Evolutionary conservation across 1,140 invertebrate genomes (phyloP).

Genomic region (Drosophila insularis): DNA sequence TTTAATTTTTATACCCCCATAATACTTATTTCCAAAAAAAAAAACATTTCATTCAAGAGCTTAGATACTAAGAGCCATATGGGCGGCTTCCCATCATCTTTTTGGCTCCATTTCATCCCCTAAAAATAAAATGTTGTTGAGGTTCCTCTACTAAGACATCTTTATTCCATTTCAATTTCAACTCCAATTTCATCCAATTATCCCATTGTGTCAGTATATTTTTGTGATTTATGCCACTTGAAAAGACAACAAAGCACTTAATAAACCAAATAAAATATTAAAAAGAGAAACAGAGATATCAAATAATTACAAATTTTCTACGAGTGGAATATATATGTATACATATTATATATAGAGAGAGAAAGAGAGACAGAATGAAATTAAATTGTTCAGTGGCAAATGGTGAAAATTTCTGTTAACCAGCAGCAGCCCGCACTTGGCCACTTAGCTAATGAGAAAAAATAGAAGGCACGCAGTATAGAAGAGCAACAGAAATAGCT

Average conservation of each 20-base stretch:
- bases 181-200: slow-evolving; percentile 72
- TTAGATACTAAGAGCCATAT: neutral
- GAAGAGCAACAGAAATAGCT: neutral
- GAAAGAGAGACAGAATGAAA: neutral
- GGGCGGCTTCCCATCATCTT: neutral
- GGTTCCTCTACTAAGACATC: slow-evolving; percentile 43
- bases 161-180: slow-evolving; percentile 59
- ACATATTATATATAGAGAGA: too few relatives aligned
- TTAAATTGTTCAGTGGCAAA: slow-evolving; percentile 3
- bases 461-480: slow-evolving; percentile 14
- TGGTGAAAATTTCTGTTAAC: slow-evolving; percentile 1
- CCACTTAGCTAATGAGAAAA: slow-evolving; percentile 73
- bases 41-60: too few relatives aligned
- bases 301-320: slow-evolving; percentile 13
- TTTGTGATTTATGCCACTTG: slow-evolving; percentile 76
- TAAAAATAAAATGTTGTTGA: neutral
- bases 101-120: neutral
- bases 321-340: neutral
- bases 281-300: neutral
- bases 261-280: slow-evolving; percentile 27
- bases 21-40: too few relatives aligned
- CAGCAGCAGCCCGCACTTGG: slow-evolving; percentile 22
- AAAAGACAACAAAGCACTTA: slow-evolving; percentile 64
- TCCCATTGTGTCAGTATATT: slow-evolving; percentile 63
- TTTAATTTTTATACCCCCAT: neutral